Percentiles rank a stretch among this genome's conserved stretches.
Conservation (phyloP, 1,140 invertebrate species). For the Phymorhynchus buccinoides region DNA sequence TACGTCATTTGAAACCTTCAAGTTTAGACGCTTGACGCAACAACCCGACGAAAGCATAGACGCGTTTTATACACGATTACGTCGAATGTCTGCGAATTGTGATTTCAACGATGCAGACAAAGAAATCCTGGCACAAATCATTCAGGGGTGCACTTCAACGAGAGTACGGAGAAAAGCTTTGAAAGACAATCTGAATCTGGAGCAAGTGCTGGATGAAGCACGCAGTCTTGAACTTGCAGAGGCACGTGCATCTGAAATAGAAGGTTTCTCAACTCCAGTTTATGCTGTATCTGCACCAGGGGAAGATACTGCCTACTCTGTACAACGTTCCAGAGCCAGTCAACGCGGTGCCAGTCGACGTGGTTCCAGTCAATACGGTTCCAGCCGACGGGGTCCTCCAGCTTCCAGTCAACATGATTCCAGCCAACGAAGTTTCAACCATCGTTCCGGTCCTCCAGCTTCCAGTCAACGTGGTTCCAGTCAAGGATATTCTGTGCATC, state of each 20-base stretch:
- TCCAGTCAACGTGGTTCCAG: no score
- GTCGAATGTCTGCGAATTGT: background rate
- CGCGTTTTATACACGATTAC: background rate
- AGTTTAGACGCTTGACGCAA: conserved; percentile 5
- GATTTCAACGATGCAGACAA: background rate
- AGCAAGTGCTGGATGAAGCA: background rate
- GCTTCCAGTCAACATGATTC: background rate
- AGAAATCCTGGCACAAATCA: conserved; percentile 26
- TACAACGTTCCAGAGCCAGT: no score
- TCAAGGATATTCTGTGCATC: no score
- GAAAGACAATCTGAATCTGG: background rate
- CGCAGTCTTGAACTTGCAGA: background rate
- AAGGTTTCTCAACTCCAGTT: background rate
- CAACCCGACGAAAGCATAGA: background rate
- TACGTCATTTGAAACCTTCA: conserved; percentile 29
- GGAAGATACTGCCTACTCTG: no score
- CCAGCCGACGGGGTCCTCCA: background rate
- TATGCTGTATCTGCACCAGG: background rate
- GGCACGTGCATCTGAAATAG: background rate
- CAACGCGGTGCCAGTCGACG: no score
- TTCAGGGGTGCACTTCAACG: background rate
- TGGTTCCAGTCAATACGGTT: background rate
- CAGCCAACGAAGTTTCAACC: no score
- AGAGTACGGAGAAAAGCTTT: conserved; percentile 7
- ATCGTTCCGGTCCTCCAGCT: background rate